phyloP scores from a whole-genome alignment of 2,113 vertebrate species.

The Pterocles orientalis region DNA sequence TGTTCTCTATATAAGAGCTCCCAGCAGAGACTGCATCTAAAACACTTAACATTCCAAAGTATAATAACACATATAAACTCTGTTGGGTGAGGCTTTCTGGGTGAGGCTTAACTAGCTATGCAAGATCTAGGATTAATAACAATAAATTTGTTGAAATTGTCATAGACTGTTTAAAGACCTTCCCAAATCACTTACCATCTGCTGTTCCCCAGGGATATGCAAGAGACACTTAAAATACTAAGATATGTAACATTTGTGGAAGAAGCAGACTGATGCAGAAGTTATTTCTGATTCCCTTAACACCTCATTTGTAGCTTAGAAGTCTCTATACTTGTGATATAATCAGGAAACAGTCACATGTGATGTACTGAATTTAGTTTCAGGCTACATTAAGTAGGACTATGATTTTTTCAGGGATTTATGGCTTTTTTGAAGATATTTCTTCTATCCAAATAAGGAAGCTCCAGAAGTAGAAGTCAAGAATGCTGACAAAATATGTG shows the following conservation, averaged over 20 bases:
- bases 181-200: constrained; percentile 40
- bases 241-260: background rate
- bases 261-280: constrained; percentile 2
- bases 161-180: constrained; percentile 55
- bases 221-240: background rate
- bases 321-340: background rate
- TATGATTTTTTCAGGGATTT: background rate
- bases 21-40: constrained; percentile 73
- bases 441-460: background rate
- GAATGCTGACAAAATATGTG: background rate
- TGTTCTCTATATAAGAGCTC: constrained; percentile 64
- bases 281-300: constrained; percentile 17
- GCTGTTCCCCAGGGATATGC: background rate
- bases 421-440: background rate
- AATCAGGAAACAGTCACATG: background rate
- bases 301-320: background rate
- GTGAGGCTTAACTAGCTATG: constrained; percentile 72
- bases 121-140: constrained; percentile 72
- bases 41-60: constrained; percentile 77
- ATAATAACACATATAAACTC: constrained; percentile 73
- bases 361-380: background rate
- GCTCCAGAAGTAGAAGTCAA: background rate
- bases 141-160: constrained; percentile 67
- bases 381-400: background rate
- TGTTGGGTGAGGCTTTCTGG: constrained; percentile 72